Conservation (phyloP, 2,113 vertebrate species). For the Hymenochirus boettgeri region DNA sequence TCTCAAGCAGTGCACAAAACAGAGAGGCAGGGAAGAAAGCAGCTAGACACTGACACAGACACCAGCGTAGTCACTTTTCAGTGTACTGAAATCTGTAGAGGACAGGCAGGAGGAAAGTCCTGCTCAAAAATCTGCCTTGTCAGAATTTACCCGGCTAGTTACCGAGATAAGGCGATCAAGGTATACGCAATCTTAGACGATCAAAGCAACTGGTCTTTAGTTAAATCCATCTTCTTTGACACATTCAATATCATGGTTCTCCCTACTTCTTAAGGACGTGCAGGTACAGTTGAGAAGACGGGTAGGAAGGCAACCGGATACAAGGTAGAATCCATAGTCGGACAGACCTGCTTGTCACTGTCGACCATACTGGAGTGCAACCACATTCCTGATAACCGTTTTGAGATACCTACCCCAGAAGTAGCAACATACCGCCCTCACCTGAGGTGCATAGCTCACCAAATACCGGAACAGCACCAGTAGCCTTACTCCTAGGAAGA, state of each 20-base stretch:
- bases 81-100: no score
- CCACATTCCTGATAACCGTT: background rate
- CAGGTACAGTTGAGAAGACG: background rate
- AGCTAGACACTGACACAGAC: no score
- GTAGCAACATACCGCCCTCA: background rate
- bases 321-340: background rate
- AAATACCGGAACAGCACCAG: background rate
- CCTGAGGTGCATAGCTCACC: background rate
- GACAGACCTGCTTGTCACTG: conserved; percentile 1
- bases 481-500: no score
- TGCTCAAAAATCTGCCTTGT: no score
- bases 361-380: background rate
- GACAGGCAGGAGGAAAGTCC: no score
- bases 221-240: background rate
- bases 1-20: background rate
- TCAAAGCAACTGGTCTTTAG: background rate
- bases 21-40: no score
- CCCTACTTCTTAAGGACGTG: background rate
- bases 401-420: background rate
- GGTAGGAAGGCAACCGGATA: background rate
- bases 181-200: no score
- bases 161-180: no score
- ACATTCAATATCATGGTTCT: background rate
- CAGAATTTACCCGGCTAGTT: no score
- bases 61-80: no score